A percentile compares a stretch with the other conserved stretches of the same genome.
Evolutionary conservation across 2,113 vertebrate genomes (phyloP).

Genomic region (Panurus biarmicus): DNA sequence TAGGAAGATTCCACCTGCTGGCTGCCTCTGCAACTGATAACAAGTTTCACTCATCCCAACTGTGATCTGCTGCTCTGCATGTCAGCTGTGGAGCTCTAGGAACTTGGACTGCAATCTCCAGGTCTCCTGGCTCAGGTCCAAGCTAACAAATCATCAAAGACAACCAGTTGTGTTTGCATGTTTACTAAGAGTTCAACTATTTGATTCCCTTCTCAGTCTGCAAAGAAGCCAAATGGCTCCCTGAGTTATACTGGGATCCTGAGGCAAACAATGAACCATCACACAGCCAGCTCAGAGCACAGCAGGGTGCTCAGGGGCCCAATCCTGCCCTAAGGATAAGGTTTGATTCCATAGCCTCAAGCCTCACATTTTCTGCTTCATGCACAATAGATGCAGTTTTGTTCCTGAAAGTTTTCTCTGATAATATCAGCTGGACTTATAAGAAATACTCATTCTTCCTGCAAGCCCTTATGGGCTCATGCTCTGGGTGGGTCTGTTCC

Average conservation of each 20-base stretch:
- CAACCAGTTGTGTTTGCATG: conserved; percentile 30
- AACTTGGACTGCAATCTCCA: conserved; percentile 21
- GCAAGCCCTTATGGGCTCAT: neutral
- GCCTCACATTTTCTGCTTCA: neutral
- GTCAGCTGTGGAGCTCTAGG: conserved; percentile 14
- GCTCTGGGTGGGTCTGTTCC: neutral
- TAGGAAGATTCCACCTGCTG: conserved; percentile 64
- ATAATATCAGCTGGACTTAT: neutral
- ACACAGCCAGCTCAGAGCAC: neutral
- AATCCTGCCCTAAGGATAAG: neutral
- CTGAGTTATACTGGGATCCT: conserved; percentile 26
- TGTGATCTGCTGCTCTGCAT: conserved; percentile 29
- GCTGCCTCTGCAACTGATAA: conserved; percentile 4
- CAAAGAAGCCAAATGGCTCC: conserved; percentile 38
- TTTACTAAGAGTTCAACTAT: conserved; percentile 37
- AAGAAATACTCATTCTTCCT: neutral
- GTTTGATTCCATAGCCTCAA: neutral
- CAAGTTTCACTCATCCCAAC: conserved; percentile 1
- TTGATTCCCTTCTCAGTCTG: neutral
- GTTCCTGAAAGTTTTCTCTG: neutral
- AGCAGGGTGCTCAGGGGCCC: neutral
- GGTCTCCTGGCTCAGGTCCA: conserved; percentile 7
- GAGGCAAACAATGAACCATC: conserved; percentile 1
- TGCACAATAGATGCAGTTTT: neutral
- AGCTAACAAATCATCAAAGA: conserved; percentile 51